Evolutionary conservation across 1,140 invertebrate genomes (phyloP).

Genomic region (Drosophila parvula): DNA sequence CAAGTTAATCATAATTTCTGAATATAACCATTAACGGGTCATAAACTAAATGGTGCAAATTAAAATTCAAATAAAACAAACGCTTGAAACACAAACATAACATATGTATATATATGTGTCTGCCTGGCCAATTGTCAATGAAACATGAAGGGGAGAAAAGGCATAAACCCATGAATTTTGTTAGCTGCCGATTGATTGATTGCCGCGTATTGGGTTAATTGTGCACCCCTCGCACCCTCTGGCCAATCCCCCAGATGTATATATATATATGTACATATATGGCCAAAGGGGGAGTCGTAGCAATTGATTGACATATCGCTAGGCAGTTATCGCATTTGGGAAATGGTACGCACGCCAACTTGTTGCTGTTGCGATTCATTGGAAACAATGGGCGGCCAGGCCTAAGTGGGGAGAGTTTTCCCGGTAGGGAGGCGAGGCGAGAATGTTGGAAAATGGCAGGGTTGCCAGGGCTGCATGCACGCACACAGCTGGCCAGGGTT

Average conservation of each 20-base stretch:
- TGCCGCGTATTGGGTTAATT: constrained; percentile 43
- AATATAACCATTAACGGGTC: neutral
- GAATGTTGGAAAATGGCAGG: constrained; percentile 2
- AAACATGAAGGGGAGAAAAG: constrained; percentile 12
- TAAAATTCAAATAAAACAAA: neutral
- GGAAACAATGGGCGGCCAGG: constrained; percentile 24
- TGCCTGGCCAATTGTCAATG: constrained; percentile 5
- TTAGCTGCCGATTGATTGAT: constrained; percentile 39
- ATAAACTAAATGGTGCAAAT: constrained; percentile 3
- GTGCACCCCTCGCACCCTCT: neutral
- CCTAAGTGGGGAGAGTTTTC: neutral
- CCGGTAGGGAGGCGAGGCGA: neutral
- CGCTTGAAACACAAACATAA: neutral
- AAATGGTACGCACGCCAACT: constrained; percentile 55
- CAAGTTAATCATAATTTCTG: constrained; percentile 1
- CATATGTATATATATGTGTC: neutral
- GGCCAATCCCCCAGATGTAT: too few species aligned
- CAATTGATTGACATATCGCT: constrained; percentile 58
- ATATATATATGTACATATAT: too few species aligned
- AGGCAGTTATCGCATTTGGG: constrained; percentile 51
- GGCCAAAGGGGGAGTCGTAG: constrained; percentile 9
- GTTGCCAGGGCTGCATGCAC: constrained; percentile 15
- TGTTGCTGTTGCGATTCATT: constrained; percentile 41
- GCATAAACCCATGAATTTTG: constrained; percentile 22
- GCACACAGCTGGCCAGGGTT: constrained; percentile 62